Conservation (phyloP, 2,113 vertebrate species). For the Pungitius pungitius region DNA sequence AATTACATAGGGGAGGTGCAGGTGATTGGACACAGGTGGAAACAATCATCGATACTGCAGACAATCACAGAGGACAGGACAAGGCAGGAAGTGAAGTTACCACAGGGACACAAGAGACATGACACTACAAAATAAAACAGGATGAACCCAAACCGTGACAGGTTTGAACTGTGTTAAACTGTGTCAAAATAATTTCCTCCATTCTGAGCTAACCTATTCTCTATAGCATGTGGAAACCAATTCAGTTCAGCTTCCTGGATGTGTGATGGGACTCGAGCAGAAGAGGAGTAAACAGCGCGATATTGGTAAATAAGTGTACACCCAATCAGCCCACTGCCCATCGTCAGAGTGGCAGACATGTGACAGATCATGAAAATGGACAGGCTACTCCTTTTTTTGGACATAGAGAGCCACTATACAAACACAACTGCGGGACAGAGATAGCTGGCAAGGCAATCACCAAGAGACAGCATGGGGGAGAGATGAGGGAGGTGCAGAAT, state of each 20-base stretch:
- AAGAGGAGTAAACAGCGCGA: slow-evolving; percentile 65
- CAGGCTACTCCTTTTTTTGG: slow-evolving; percentile 58
- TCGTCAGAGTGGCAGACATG: slow-evolving; percentile 49
- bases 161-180: slow-evolving; percentile 47
- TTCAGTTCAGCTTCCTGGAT: slow-evolving; percentile 48
- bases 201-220: slow-evolving; percentile 54
- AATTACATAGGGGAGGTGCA: no score
- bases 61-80: no score
- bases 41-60: no score
- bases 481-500: background rate
- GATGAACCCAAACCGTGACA: no score
- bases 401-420: slow-evolving; percentile 69
- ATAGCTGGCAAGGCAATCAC: slow-evolving; percentile 74
- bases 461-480: slow-evolving; percentile 26
- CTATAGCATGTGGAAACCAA: slow-evolving; percentile 46
- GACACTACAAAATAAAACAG: no score
- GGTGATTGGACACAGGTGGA: no score
- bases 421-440: slow-evolving; percentile 75
- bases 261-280: slow-evolving; percentile 62
- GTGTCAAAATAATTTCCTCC: slow-evolving; percentile 46
- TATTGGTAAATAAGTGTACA: slow-evolving; percentile 68
- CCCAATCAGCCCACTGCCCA: slow-evolving; percentile 40
- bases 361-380: slow-evolving; percentile 75
- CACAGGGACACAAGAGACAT: no score
- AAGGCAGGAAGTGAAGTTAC: no score